phyloP scores from a whole-genome alignment of 2,113 vertebrate species.

The Piprites chloris region DNA sequence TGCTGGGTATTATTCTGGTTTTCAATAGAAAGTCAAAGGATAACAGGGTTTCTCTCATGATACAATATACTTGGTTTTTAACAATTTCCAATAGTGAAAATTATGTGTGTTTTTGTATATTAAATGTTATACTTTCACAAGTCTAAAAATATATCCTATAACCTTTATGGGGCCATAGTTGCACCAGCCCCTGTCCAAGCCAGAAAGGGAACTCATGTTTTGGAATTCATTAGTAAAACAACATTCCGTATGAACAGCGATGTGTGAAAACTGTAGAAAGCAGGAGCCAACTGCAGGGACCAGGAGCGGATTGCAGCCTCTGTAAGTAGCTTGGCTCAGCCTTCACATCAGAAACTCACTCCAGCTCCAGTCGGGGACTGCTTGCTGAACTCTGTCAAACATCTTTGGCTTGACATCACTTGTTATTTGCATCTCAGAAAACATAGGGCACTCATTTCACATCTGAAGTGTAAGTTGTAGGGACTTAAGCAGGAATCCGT shows the following conservation, averaged over 20 bases:
- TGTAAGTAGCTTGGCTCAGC: fast-evolving
- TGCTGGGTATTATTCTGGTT: neutral
- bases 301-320: neutral
- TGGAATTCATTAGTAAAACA: neutral
- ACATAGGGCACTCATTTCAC: neutral
- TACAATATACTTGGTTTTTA: neutral
- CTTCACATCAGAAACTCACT: neutral
- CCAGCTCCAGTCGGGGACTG: neutral
- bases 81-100: neutral
- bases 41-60: neutral
- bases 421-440: neutral
- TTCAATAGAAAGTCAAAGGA: neutral
- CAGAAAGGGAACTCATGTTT: neutral
- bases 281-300: neutral
- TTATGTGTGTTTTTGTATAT: neutral
- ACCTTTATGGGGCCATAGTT: neutral
- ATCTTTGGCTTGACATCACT: neutral
- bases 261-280: neutral
- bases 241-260: neutral
- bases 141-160: neutral
- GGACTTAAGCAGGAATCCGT: neutral
- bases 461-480: neutral
- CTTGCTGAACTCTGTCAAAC: neutral
- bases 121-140: neutral
- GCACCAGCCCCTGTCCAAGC: neutral